phyloP scores from a whole-genome alignment of 2,113 vertebrate species.

The Elaphurus davidianus region DNA sequence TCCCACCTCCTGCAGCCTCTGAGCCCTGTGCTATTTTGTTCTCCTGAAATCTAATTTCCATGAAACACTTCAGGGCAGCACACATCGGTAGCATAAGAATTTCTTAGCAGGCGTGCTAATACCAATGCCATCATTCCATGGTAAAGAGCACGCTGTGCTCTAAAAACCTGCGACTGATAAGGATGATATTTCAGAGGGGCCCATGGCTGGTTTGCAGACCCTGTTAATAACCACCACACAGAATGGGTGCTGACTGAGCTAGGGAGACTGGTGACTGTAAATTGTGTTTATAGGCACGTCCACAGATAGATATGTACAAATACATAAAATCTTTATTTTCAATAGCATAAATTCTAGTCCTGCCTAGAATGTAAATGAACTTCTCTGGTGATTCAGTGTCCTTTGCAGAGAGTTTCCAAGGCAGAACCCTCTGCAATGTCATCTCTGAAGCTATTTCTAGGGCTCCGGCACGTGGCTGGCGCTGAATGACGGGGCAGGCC shows the following conservation, averaged over 20 bases:
- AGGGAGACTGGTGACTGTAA: neutral
- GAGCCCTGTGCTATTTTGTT: slow-evolving; percentile 72
- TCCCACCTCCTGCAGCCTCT: slow-evolving; percentile 60
- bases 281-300: slow-evolving; percentile 39
- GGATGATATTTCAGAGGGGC: slow-evolving; percentile 56
- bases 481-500: neutral
- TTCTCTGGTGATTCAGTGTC: neutral
- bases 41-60: slow-evolving; percentile 78
- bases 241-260: neutral
- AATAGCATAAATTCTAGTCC: slow-evolving; percentile 23
- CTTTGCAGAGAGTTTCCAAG: neutral
- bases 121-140: neutral
- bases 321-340: slow-evolving; percentile 52
- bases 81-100: slow-evolving; percentile 49
- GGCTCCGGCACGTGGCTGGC: neutral
- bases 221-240: neutral
- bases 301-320: neutral
- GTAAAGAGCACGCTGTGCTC: slow-evolving; percentile 49
- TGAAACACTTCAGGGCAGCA: slow-evolving; percentile 70
- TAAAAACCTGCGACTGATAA: slow-evolving; percentile 9
- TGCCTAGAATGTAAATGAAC: slow-evolving; percentile 59
- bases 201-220: neutral
- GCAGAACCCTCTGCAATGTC: neutral
- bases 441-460: slow-evolving; percentile 50
- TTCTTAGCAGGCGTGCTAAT: slow-evolving; percentile 66